Conservation (phyloP, 2,888 invertebrate genomes). For the Drosophila maculinotata region DNA sequence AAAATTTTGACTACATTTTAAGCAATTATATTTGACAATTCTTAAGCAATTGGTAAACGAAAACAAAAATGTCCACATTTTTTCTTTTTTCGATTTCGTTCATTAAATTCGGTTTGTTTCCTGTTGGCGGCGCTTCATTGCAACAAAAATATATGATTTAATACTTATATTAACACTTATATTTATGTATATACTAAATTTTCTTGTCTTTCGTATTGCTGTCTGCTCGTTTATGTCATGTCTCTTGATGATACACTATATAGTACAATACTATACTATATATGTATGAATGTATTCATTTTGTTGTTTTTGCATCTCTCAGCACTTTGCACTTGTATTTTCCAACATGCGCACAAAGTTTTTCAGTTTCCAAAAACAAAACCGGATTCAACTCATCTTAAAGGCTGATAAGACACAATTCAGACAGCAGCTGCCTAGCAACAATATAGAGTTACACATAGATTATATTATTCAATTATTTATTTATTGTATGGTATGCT, state of each 20-base stretch:
- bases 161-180: constrained; percentile 46
- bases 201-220: constrained; percentile 17
- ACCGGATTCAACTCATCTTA: constrained; percentile 26
- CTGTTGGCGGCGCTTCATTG: constrained; percentile 70
- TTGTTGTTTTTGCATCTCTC: constrained; percentile 25
- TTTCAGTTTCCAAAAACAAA: constrained; percentile 30
- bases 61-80: constrained; percentile 57
- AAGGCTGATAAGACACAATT: constrained; percentile 23
- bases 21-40: constrained; percentile 7
- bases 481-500: constrained; percentile 21
- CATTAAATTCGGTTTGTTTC: constrained; percentile 33
- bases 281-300: constrained; percentile 11
- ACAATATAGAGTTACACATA: constrained; percentile 21
- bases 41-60: constrained; percentile 16
- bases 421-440: constrained; percentile 26
- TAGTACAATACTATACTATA: constrained; percentile 3
- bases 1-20: constrained; percentile 13
- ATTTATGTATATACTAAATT: constrained; percentile 13
- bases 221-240: constrained; percentile 43
- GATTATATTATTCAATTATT: constrained; percentile 6
- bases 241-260: constrained; percentile 25
- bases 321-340: constrained; percentile 29
- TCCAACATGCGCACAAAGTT: constrained; percentile 20
- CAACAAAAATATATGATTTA: constrained; percentile 54
- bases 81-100: constrained; percentile 21